Percentiles rank a stretch among this genome's conserved stretches.
phyloP scores from a whole-genome alignment of 2,797 vertebrate species.

The Epinephelus coioides region DNA sequence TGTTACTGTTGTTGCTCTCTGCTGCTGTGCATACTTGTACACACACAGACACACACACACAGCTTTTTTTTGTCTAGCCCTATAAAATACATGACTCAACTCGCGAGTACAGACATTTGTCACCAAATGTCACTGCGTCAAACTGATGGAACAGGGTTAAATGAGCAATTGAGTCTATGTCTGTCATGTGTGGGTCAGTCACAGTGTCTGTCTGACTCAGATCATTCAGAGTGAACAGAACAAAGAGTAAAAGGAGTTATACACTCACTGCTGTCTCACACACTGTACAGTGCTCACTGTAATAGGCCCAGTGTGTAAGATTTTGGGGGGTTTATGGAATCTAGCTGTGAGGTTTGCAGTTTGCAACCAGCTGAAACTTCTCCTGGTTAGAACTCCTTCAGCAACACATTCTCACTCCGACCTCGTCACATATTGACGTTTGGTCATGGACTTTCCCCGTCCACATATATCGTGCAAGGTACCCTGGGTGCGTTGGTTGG shows the following conservation, averaged over 20 bases:
- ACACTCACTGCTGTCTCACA: conserved; percentile 25
- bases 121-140: conserved; percentile 55
- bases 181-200: conserved; percentile 39
- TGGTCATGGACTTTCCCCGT: too few species aligned
- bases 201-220: conserved; percentile 27
- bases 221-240: conserved; percentile 40
- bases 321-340: too few species aligned
- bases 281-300: conserved; percentile 18
- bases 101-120: conserved; percentile 54
- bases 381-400: too few species aligned
- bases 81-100: conserved; percentile 47
- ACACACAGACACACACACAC: not conserved
- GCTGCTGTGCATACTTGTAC: conserved; percentile 22
- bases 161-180: conserved; percentile 56
- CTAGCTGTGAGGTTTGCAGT: not conserved
- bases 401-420: too few species aligned
- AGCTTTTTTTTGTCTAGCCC: conserved; percentile 32
- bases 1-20: conserved; percentile 57
- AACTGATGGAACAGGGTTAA: conserved; percentile 52
- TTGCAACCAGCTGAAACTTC: too few species aligned
- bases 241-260: conserved; percentile 15
- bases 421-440: too few species aligned
- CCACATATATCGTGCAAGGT: too few species aligned
- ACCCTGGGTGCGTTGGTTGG: too few species aligned
- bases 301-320: too few species aligned